These are phyloP conservation scores for Megatriorchis doriae DNA, from an alignment of 2,113 vertebrate genomes.

Conservation along the genomic window DNA sequence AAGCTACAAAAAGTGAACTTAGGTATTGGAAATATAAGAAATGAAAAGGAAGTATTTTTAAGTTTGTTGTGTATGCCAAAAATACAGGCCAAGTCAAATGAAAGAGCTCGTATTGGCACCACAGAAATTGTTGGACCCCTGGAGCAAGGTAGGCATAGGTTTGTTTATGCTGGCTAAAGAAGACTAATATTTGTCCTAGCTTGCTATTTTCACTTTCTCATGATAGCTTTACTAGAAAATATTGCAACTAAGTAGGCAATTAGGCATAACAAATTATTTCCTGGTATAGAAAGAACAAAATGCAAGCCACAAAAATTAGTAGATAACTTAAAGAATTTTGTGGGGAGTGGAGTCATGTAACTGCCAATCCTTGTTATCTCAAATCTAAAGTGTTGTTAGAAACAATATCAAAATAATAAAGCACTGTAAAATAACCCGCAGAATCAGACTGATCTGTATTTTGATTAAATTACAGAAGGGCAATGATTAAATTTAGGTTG, in stretches of 20 bases:
- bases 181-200: neutral
- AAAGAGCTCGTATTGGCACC: neutral
- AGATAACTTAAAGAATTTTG: neutral
- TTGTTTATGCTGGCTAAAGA: slow-evolving; percentile 24
- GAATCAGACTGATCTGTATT: slow-evolving; percentile 15
- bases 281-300: neutral
- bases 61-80: neutral
- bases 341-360: neutral
- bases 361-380: neutral
- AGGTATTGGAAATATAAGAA: neutral
- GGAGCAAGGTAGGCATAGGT: neutral
- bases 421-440: neutral
- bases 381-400: neutral
- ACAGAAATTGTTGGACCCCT: neutral
- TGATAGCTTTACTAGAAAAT: neutral
- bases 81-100: slow-evolving; percentile 9
- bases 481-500: slow-evolving; percentile 39
- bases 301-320: neutral
- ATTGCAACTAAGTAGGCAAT: slow-evolving; percentile 4
- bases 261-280: slow-evolving; percentile 24
- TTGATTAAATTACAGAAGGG: slow-evolving; percentile 34
- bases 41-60: neutral
- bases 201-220: neutral
- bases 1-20: neutral
- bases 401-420: slow-evolving; percentile 20